These are phyloP conservation scores for Clytia hemisphaerica DNA, from an alignment of 30 jellyfish, hydroid and myxozoan genomes.

Conservation along the genomic window DNA sequence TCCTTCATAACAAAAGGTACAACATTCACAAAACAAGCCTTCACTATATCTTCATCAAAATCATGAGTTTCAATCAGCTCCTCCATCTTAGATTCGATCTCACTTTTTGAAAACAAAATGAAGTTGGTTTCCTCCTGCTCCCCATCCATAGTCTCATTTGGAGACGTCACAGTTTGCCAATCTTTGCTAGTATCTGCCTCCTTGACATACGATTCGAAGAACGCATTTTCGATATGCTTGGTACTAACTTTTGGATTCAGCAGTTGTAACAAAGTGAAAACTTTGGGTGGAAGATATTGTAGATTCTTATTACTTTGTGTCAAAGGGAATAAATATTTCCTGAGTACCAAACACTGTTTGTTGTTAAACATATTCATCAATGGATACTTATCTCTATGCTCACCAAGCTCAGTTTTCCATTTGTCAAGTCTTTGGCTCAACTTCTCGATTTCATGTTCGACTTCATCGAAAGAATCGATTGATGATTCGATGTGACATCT, in stretches of 20 bases:
- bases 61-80: too few relatives aligned
- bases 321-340: neutral
- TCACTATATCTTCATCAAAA: too few relatives aligned
- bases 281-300: constrained; percentile 30
- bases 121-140: too few relatives aligned
- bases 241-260: constrained; percentile 22
- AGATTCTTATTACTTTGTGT: constrained; percentile 1
- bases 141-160: too few relatives aligned
- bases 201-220: constrained; percentile 25
- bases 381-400: constrained; percentile 21
- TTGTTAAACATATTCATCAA: constrained; percentile 17
- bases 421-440: constrained; percentile 1
- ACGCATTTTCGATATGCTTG: neutral
- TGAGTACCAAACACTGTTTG: constrained; percentile 26
- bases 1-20: too few relatives aligned
- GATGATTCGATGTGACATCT: constrained; percentile 9
- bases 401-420: constrained; percentile 15
- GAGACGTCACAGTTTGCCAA: too few relatives aligned
- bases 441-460: constrained; percentile 1
- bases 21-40: too few relatives aligned
- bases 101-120: too few relatives aligned
- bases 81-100: too few relatives aligned
- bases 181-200: too few relatives aligned
- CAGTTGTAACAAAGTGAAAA: constrained; percentile 25
- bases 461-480: neutral